Evolutionary conservation across 2,888 invertebrate species (phyloP).

Genomic region (Lordiphosa fenestrarum): DNA sequence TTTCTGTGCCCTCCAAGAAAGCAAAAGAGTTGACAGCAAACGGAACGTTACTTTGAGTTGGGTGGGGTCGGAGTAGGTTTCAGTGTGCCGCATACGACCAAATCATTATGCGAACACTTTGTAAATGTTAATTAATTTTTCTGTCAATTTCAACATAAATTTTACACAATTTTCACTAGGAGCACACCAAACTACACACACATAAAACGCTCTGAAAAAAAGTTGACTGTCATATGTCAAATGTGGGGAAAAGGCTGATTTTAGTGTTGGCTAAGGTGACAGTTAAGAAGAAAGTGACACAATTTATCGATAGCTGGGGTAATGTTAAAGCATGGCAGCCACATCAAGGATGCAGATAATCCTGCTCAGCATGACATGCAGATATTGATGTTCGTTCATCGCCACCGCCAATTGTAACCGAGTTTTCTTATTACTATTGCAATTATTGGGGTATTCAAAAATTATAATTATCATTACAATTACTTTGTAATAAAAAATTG

Average conservation of each 20-base stretch:
- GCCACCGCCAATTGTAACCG: too few species aligned
- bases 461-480: too few species aligned
- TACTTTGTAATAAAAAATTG: too few species aligned
- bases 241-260: conserved; percentile 6
- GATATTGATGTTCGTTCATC: too few species aligned
- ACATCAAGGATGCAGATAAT: too few species aligned
- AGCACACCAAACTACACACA: conserved; percentile 7
- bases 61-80: not conserved
- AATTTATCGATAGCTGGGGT: conserved; percentile 1
- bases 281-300: not conserved
- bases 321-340: too few species aligned
- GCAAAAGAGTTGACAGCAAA: conserved; percentile 65
- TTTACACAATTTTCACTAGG: conserved; percentile 31
- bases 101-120: conserved; percentile 4
- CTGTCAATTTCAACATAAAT: conserved; percentile 26
- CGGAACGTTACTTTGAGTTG: conserved; percentile 26
- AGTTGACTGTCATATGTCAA: conserved; percentile 13
- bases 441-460: too few species aligned
- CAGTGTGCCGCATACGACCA: conserved; percentile 5
- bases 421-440: too few species aligned
- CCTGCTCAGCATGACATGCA: too few species aligned
- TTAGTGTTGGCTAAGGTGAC: not conserved
- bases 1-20: conserved; percentile 48
- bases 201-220: conserved; percentile 4
- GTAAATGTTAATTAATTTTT: not conserved